A percentile compares a stretch with the other conserved stretches of the same genome.
These are phyloP conservation scores for Catocala sponsa DNA, from an alignment of 2,888 invertebrate species.

Conservation along the genomic window DNA sequence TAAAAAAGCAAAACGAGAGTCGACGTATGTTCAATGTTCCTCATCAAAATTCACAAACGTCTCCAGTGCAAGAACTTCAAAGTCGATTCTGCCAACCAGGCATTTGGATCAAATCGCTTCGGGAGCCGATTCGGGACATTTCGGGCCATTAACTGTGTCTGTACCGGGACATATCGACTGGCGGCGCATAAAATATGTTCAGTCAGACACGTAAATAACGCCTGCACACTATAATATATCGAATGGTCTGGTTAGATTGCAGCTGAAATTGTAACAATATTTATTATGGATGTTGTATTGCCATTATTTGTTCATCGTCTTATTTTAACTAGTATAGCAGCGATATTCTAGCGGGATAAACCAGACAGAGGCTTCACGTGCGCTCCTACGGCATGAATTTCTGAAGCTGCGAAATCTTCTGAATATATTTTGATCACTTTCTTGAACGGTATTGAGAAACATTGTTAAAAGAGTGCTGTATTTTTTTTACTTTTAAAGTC, in stretches of 20 bases:
- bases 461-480: no score
- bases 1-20: no score
- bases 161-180: constrained; percentile 73
- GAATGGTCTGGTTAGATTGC: constrained; percentile 13
- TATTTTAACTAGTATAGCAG: no score
- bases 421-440: no score
- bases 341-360: no score
- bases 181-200: constrained; percentile 71
- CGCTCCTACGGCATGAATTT: no score
- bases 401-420: no score
- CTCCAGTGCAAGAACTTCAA: not conserved
- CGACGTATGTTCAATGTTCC: not conserved
- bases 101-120: constrained; percentile 15
- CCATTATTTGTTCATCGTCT: no score
- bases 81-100: constrained; percentile 1
- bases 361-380: no score
- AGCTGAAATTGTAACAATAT: not conserved
- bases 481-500: no score
- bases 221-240: constrained; percentile 34
- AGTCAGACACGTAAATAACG: constrained; percentile 60
- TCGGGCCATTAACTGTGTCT: constrained; percentile 73
- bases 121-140: constrained; percentile 53
- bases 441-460: no score
- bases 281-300: not conserved
- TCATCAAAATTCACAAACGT: constrained; percentile 12